Conservation (phyloP, 2,113 vertebrate species). For the Nothoprocta perdicaria region DNA sequence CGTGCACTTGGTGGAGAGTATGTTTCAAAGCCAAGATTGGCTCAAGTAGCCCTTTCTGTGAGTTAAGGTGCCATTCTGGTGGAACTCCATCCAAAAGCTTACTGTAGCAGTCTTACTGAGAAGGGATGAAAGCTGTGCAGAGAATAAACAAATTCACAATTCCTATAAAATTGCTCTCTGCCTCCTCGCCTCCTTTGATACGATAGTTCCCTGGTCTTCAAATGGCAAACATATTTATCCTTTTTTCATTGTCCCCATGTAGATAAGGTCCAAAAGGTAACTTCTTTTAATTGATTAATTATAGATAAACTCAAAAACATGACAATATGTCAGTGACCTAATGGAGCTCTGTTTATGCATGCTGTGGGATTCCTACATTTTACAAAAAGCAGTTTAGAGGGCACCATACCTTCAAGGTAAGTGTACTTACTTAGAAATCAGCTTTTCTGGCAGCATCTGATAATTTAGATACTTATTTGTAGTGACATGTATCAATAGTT, state of each 20-base stretch:
- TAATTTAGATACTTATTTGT: conserved; percentile 50
- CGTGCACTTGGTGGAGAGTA: not conserved
- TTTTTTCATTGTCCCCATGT: not conserved
- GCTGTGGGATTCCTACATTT: not conserved
- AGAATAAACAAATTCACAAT: not conserved
- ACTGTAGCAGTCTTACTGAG: not conserved
- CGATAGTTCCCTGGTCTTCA: not conserved
- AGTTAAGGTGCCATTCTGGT: not conserved
- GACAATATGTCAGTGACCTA: not conserved
- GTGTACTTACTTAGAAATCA: conserved; percentile 54
- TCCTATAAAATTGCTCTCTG: not conserved
- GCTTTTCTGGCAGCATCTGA: conserved; percentile 11
- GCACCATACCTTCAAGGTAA: not conserved
- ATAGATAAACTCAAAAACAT: not conserved
- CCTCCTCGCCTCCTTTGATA: not conserved
- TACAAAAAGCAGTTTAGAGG: not conserved
- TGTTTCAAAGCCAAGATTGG: not conserved
- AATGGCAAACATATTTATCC: not conserved
- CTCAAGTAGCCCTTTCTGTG: not conserved
- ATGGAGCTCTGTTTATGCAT: not conserved
- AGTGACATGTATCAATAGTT: conserved; percentile 41
- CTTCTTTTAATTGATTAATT: not conserved
- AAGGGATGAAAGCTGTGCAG: not conserved
- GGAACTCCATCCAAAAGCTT: not conserved
- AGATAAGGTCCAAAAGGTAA: not conserved